These are phyloP conservation scores for Aspidiotus rigidus DNA, from an alignment of 2,888 invertebrate genomes.

Conservation along the genomic window DNA sequence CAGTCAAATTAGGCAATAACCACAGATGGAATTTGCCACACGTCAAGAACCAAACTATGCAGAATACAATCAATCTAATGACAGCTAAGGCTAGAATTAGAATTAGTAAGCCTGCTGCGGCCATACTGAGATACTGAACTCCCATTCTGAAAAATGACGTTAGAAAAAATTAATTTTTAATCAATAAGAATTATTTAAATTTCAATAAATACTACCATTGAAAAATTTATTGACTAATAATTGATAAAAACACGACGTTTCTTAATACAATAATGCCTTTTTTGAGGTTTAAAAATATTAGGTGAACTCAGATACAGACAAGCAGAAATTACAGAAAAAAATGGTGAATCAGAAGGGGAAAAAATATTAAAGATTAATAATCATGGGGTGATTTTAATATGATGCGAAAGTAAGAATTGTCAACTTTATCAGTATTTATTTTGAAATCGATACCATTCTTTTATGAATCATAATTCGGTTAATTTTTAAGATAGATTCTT, in stretches of 20 bases:
- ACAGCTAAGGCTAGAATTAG: slow-evolving; percentile 84
- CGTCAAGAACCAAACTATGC: slow-evolving; percentile 77
- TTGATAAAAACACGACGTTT: neutral
- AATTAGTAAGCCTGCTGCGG: slow-evolving; percentile 88
- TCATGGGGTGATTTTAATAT: no score
- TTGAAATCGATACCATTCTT: no score
- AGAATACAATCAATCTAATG: slow-evolving; percentile 82
- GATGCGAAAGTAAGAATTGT: no score
- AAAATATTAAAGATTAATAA: no score
- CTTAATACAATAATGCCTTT: neutral
- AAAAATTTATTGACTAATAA: neutral
- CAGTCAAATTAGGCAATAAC: slow-evolving; percentile 97
- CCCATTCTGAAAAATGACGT: slow-evolving; percentile 56
- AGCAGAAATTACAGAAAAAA: no score
- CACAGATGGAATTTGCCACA: slow-evolving; percentile 88
- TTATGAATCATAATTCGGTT: no score
- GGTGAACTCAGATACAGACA: no score
- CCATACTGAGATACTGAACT: slow-evolving; percentile 92
- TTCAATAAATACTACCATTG: neutral
- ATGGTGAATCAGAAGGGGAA: no score
- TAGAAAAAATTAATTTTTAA: slow-evolving; percentile 14
- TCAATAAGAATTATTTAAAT: neutral
- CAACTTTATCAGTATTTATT: no score
- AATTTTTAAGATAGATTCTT: no score
- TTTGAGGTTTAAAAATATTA: neutral